A percentile compares a stretch with the other conserved stretches of the same genome.
Conservation (phyloP, 1,140 invertebrate species). For the Neodiprion virginianus region DNA sequence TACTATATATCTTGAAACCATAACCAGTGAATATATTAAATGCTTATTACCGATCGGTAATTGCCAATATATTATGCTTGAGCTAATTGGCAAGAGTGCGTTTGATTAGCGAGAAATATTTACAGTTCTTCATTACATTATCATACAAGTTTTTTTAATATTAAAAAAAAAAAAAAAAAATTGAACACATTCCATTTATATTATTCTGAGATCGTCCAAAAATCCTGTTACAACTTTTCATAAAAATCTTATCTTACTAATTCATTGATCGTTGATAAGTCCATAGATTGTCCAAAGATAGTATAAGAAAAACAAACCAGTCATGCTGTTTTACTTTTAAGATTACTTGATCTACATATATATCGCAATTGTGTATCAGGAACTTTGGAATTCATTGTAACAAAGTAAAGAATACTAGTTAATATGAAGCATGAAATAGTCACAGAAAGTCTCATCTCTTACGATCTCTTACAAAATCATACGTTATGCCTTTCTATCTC, state of each 20-base stretch:
- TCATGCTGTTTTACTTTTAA: background rate
- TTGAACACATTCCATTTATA: too few relatives aligned
- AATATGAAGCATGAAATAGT: background rate
- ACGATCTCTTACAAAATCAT: too few relatives aligned
- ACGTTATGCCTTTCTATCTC: background rate
- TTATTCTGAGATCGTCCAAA: background rate
- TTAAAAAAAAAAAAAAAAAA: background rate
- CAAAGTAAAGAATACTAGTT: background rate
- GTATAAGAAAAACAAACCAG: background rate
- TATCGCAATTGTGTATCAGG: background rate
- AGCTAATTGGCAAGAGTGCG: slow-evolving; percentile 1
- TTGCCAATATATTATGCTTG: background rate
- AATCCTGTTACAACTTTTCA: background rate
- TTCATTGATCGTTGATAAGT: background rate
- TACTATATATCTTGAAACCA: too few relatives aligned
- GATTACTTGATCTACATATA: background rate
- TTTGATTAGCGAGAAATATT: background rate
- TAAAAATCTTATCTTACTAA: background rate
- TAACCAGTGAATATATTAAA: too few relatives aligned
- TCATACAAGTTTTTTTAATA: background rate
- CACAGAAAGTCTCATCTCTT: too few relatives aligned
- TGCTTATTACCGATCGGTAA: too few relatives aligned
- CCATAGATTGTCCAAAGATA: background rate
- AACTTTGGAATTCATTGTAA: background rate
- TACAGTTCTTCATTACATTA: background rate